These are phyloP conservation scores for Musca vetustissima DNA, from an alignment of 1,140 invertebrate genomes.

Conservation along the genomic window DNA sequence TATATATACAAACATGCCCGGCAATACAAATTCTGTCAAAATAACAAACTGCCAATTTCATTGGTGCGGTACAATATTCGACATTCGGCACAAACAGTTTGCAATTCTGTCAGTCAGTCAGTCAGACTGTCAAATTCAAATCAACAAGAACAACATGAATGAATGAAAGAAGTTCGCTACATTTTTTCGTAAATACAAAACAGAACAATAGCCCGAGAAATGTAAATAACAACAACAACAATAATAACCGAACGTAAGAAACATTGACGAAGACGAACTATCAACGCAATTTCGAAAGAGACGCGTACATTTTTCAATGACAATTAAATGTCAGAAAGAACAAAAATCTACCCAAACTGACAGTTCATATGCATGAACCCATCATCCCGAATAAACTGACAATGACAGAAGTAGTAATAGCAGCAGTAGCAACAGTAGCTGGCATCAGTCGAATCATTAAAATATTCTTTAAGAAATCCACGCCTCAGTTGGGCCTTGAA, in stretches of 20 bases:
- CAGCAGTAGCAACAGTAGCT: no score
- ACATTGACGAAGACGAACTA: constrained; percentile 25
- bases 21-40: neutral
- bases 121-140: neutral
- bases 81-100: constrained; percentile 2
- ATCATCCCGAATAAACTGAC: neutral
- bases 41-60: constrained; percentile 21
- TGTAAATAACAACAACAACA: neutral
- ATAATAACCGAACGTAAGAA: neutral
- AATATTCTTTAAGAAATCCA: no score
- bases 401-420: no score
- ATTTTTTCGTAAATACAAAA: neutral
- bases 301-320: constrained; percentile 24
- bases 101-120: constrained; percentile 5
- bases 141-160: neutral
- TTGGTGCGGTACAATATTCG: neutral
- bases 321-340: constrained; percentile 18
- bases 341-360: constrained; percentile 11
- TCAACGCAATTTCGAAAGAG: constrained; percentile 4
- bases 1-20: neutral
- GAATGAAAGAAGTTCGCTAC: neutral
- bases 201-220: neutral
- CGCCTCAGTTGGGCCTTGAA: no score
- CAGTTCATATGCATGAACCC: constrained; percentile 20
- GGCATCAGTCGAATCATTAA: no score